Evolutionary conservation across 2,113 vertebrate species (phyloP).

Genomic region (Meriones unguiculatus): DNA sequence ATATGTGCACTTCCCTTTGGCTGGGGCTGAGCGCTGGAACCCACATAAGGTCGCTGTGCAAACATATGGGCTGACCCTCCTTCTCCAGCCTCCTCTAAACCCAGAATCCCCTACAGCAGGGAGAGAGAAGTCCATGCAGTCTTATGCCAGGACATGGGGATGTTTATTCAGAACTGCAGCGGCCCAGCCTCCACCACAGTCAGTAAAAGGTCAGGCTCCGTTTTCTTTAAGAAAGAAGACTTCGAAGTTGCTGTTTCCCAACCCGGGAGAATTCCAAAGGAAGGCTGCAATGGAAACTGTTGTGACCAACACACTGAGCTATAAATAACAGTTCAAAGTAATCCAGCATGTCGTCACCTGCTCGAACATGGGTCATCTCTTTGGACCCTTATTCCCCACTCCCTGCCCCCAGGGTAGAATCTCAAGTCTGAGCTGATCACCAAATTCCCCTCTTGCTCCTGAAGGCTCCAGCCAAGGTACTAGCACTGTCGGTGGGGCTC

Average conservation of each 20-base stretch:
- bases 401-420: not conserved
- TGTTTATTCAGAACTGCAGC: not conserved
- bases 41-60: not conserved
- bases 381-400: not conserved
- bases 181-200: not conserved
- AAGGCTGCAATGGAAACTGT: slow-evolving; percentile 68
- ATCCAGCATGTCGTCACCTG: not conserved
- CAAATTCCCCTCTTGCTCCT: not conserved
- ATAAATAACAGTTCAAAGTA: slow-evolving; percentile 67
- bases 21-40: not conserved
- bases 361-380: not conserved
- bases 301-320: not conserved
- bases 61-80: not conserved
- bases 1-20: not conserved
- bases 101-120: not conserved
- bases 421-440: not conserved
- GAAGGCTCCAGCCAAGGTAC: not conserved
- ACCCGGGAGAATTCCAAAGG: slow-evolving; percentile 60
- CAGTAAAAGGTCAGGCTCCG: slow-evolving; percentile 29
- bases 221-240: slow-evolving; percentile 59
- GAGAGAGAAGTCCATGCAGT: not conserved
- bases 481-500: not conserved
- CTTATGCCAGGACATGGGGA: not conserved
- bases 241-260: slow-evolving; percentile 51
- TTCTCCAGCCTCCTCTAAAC: not conserved